Base-by-base conservation (phyloP, 2,797 vertebrate species). In the Melanogrammus aeglefinus region DNA sequence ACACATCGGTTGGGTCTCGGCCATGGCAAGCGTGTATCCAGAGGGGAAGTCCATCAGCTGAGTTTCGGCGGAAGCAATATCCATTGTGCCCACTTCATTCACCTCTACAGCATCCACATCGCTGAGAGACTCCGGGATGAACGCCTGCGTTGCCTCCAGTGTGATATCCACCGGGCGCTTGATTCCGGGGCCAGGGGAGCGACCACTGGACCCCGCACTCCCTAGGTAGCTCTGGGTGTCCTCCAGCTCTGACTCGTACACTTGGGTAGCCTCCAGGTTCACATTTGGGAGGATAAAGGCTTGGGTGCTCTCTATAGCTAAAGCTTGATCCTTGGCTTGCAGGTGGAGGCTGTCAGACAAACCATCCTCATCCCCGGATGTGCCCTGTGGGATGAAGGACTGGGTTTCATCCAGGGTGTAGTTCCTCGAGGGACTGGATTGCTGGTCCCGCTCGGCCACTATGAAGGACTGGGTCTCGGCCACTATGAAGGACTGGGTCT, bases 391-490 rank as follows among this genome's bases (percentile, higher is more conserved):
- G n/a, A 0, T 31, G 57, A 82, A 88, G 2, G 77, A 14, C 69
- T 78, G 83, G 9, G 76, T 87, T 74, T 77, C 33, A 3, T 86
- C 82, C 24, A 79, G 73, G 3, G 16, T 71, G 71, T 78, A 77
- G 27, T 80, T 74, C 4, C 41, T 6, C 0, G 47, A 13, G 35
- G 31, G 73, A n/a, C 71, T 75, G 12, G 16, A 75, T 10, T 75
- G 77, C 21, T 8, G 14, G 27, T 76, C 76, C 76, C 8, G 41
- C 35, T 41, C 57, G 57, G 88, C 87, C 47, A 86, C 38, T 41
- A 89, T 76, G n/a, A 94, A 96, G 1, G 87, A 83, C 83, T 95
- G 95, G 0, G 95, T 96, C 77, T 94, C 94, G 0, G 93, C 94
- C 21, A 94, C 83, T 41, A 89, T 76, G n/a, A 94, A 96, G 1